Conservation (phyloP, 2,113 vertebrate species). For the Porphyrio hochstetteri region DNA sequence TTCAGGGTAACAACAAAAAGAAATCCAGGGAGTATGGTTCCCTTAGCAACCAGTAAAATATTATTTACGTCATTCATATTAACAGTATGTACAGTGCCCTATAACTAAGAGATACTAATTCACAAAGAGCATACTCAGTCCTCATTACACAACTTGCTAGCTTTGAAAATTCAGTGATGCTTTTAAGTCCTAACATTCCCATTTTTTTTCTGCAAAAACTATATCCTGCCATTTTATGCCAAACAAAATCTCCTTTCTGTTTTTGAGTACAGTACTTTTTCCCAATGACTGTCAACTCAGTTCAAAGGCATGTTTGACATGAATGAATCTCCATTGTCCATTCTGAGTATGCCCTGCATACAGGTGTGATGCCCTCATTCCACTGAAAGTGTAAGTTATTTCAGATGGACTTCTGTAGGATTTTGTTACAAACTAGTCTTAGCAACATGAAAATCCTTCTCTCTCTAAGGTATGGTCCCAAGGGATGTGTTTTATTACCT, state of each 20-base stretch:
- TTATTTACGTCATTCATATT: conserved; percentile 26
- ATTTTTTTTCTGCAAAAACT: neutral
- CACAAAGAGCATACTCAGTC: neutral
- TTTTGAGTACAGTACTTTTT: neutral
- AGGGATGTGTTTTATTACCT: neutral
- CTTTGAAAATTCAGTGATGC: neutral
- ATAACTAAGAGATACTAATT: conserved; percentile 10
- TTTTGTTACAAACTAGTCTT: neutral
- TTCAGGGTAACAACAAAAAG: neutral
- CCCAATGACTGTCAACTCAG: neutral
- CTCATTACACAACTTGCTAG: neutral
- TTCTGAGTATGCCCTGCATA: neutral
- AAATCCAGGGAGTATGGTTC: conserved; percentile 42
- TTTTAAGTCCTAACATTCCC: neutral
- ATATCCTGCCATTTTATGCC: neutral
- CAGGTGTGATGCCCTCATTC: neutral
- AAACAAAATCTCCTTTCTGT: neutral
- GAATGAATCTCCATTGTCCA: neutral
- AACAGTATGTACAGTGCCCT: conserved; percentile 46
- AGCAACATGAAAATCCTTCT: neutral
- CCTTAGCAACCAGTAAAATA: conserved; percentile 62
- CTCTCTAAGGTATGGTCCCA: no score
- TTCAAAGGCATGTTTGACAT: neutral
- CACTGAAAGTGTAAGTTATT: neutral
- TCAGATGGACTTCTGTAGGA: neutral